Conservation (phyloP, 2,888 invertebrate species). For the Alcis repandata region DNA sequence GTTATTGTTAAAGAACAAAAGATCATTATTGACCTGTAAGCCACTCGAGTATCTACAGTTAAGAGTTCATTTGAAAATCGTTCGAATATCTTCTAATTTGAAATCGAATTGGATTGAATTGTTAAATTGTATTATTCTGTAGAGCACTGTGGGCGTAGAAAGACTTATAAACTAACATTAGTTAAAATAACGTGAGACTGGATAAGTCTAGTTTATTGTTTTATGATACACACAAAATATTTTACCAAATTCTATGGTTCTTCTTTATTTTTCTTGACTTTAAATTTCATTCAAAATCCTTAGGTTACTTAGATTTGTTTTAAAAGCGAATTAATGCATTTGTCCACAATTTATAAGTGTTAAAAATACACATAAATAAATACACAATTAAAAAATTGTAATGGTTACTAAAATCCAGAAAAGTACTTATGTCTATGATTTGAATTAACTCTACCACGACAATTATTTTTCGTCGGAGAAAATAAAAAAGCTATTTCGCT, state of each 20-base stretch:
- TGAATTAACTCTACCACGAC: not conserved
- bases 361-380: too few relatives aligned
- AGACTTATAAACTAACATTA: not conserved
- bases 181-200: not conserved
- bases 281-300: too few relatives aligned
- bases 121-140: not conserved
- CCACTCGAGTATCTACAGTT: not conserved
- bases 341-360: too few relatives aligned
- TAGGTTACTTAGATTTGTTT: too few relatives aligned
- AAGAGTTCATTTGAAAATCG: not conserved
- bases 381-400: too few relatives aligned
- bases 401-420: too few relatives aligned
- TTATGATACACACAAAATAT: too few relatives aligned
- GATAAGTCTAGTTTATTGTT: too few relatives aligned
- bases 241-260: too few relatives aligned
- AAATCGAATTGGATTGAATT: not conserved
- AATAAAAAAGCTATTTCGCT: not conserved
- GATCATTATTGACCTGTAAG: not conserved
- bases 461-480: too few relatives aligned
- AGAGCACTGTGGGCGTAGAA: not conserved
- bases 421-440: not conserved
- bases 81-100: not conserved
- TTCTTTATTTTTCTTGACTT: too few relatives aligned
- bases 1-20: not conserved
- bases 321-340: too few relatives aligned